Percentiles rank a stretch among this genome's conserved stretches.
phyloP scores from a whole-genome alignment of 2,113 vertebrate genomes.

The Gopherus evgoodei region DNA sequence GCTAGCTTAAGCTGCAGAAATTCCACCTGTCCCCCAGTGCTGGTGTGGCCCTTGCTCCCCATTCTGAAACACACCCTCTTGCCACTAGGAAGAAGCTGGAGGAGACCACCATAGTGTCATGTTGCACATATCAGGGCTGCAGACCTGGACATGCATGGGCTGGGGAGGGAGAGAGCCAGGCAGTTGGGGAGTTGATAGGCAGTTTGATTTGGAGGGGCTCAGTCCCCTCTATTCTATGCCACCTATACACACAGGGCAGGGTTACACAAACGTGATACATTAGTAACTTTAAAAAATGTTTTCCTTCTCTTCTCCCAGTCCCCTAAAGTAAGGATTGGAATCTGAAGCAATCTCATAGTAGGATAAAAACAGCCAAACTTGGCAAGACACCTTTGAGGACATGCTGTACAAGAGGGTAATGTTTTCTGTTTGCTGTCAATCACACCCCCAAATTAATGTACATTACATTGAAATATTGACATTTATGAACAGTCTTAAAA shows the following conservation, averaged over 20 bases:
- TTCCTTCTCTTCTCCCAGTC: neutral
- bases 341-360: neutral
- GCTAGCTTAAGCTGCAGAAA: neutral
- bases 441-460: neutral
- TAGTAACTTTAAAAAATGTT: neutral
- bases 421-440: neutral
- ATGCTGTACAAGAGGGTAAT: neutral
- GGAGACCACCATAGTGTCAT: neutral
- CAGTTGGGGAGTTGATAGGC: neutral
- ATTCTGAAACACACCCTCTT: neutral
- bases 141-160: neutral
- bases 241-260: neutral
- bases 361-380: neutral
- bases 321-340: neutral
- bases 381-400: neutral
- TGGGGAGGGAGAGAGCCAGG: neutral
- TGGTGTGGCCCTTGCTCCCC: neutral
- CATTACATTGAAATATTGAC: neutral
- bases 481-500: neutral
- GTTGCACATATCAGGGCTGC: neutral
- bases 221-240: neutral
- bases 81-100: neutral
- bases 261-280: slow-evolving; percentile 1
- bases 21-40: neutral
- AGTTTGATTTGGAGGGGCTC: neutral